phyloP scores from a whole-genome alignment of 2,797 vertebrate genomes.

The Lepus oiostolus region DNA sequence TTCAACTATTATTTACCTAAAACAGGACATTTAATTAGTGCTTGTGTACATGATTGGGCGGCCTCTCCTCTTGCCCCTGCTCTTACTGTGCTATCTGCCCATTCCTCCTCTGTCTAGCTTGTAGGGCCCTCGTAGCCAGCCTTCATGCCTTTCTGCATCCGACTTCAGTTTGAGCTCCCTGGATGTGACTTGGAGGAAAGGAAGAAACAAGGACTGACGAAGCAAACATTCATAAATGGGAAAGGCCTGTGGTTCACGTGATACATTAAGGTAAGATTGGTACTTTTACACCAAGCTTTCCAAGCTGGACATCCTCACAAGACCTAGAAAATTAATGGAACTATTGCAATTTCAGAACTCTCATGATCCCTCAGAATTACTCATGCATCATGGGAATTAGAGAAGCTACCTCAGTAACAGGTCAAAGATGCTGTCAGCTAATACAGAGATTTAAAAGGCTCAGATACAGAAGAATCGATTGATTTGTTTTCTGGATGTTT shows the following conservation, averaged over 20 bases:
- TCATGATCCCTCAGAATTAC: not conserved
- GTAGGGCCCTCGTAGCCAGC: not conserved
- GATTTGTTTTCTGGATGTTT: conserved; percentile 39
- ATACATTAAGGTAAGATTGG: not conserved
- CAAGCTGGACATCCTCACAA: not conserved
- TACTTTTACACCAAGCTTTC: conserved; percentile 7
- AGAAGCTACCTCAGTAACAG: conserved; percentile 3
- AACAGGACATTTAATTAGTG: conserved; percentile 68
- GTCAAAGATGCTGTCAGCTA: not conserved
- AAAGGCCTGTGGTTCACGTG: not conserved
- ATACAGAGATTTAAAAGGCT: not conserved
- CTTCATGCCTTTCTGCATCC: not conserved
- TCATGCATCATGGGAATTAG: not conserved
- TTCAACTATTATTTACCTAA: conserved; percentile 70
- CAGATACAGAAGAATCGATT: not conserved
- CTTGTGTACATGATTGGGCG: conserved; percentile 48
- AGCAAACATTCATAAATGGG: not conserved
- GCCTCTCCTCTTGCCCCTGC: conserved; percentile 27
- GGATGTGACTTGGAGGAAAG: conserved; percentile 28
- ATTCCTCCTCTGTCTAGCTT: not conserved
- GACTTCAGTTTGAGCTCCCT: not conserved
- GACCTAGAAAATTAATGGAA: not conserved
- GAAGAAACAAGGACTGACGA: not conserved
- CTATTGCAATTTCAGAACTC: not conserved
- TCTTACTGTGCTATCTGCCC: conserved; percentile 9